Percentiles rank a stretch among this genome's conserved stretches.
These are phyloP conservation scores for Rhagonycha fulva DNA, from an alignment of 2,888 invertebrate genomes.

Conservation along the genomic window DNA sequence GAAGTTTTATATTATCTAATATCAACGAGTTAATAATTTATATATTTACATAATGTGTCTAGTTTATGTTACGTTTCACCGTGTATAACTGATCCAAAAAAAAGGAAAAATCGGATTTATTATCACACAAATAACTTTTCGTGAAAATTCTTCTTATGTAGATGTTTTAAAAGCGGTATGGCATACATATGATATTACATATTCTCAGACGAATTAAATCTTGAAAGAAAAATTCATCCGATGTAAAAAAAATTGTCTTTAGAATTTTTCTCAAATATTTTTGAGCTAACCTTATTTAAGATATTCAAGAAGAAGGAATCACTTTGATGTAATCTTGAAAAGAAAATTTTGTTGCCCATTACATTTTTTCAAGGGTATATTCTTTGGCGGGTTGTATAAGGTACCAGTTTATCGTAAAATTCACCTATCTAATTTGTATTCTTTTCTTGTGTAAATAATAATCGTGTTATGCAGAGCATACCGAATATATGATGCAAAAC, in stretches of 20 bases:
- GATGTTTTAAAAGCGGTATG: too few species aligned
- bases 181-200: too few species aligned
- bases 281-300: neutral
- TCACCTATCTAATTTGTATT: slow-evolving; percentile 10
- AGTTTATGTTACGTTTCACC: neutral
- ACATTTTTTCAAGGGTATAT: neutral
- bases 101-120: too few species aligned
- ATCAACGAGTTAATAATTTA: too few species aligned
- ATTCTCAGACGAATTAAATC: neutral
- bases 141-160: neutral
- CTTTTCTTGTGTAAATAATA: slow-evolving; percentile 18
- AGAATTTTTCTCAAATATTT: neutral
- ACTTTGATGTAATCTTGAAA: neutral
- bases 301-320: neutral
- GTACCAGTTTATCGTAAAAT: neutral
- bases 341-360: neutral
- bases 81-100: neutral
- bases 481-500: slow-evolving; percentile 8
- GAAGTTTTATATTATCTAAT: too few species aligned
- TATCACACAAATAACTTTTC: too few species aligned
- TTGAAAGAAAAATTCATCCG: neutral
- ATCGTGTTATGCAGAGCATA: slow-evolving; percentile 13
- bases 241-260: neutral
- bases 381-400: neutral
- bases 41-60: too few species aligned